Conservation (phyloP, 2,888 invertebrate genomes). For the Phorcus lineatus region DNA sequence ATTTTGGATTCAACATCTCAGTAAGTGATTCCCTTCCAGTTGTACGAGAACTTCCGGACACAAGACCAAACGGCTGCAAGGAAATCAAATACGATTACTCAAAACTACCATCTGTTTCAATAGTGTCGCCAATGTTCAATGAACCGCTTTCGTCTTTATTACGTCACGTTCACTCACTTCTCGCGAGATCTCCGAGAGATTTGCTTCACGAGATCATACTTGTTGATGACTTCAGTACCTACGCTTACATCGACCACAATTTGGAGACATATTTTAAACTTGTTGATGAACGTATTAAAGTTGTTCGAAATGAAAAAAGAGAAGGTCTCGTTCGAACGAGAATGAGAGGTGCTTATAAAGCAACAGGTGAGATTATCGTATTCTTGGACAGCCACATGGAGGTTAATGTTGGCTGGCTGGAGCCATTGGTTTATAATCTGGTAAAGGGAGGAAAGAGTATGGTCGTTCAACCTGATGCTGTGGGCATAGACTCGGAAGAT, state of each 20-base stretch:
- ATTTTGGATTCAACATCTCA: neutral
- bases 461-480: slow-evolving; percentile 28
- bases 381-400: slow-evolving; percentile 11
- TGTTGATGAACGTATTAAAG: neutral
- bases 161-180: neutral
- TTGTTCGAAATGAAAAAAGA: neutral
- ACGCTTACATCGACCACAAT: neutral
- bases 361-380: neutral
- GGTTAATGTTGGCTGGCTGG: neutral
- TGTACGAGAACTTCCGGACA: neutral
- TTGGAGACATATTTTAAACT: neutral
- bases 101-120: neutral
- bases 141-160: neutral
- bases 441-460: neutral
- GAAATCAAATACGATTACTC: neutral
- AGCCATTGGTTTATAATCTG: neutral
- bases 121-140: neutral
- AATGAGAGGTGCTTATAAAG: neutral
- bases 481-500: neutral
- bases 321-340: slow-evolving; percentile 1
- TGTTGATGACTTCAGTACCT: neutral
- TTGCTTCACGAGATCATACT: neutral
- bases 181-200: neutral
- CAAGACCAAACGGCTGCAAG: neutral
- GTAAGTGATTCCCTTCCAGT: neutral